These are phyloP conservation scores for Pseudochaenichthys georgianus DNA, from an alignment of 2,797 vertebrate species.

Conservation along the genomic window DNA sequence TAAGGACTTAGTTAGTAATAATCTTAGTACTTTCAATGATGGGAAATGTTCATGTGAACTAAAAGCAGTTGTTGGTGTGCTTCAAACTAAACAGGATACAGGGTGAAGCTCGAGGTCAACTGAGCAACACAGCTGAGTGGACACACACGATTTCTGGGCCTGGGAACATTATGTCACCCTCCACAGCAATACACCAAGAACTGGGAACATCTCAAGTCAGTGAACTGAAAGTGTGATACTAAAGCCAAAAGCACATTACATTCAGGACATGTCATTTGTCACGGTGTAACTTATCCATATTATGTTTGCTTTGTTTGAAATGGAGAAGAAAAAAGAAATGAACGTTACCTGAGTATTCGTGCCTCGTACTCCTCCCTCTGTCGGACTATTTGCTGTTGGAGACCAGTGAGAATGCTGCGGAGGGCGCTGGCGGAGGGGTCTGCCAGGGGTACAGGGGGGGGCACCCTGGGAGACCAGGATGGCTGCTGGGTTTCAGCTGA, in stretches of 20 bases:
- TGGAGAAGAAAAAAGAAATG: conserved; percentile 8
- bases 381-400: conserved; percentile 80
- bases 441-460: conserved; percentile 73
- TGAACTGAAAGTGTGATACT: conserved; percentile 25
- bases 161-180: conserved; percentile 58
- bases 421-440: conserved; percentile 78
- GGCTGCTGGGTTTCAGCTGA: conserved; percentile 32
- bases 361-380: conserved; percentile 81
- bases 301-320: background rate
- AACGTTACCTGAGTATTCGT: conserved; percentile 75
- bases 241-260: conserved; percentile 15
- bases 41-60: conserved; percentile 22
- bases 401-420: conserved; percentile 78
- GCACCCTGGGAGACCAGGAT: conserved; percentile 54
- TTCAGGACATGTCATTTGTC: background rate
- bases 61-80: conserved; percentile 6
- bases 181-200: conserved; percentile 30
- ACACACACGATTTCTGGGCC: conserved; percentile 27
- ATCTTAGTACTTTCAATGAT: background rate
- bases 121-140: conserved; percentile 39
- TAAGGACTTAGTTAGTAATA: background rate
- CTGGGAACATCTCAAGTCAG: conserved; percentile 22
- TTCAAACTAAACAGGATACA: conserved; percentile 69
- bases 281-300: background rate
- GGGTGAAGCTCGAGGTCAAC: conserved; percentile 61